phyloP scores from a whole-genome alignment of 1,140 invertebrate genomes.

The Apis cerana region DNA sequence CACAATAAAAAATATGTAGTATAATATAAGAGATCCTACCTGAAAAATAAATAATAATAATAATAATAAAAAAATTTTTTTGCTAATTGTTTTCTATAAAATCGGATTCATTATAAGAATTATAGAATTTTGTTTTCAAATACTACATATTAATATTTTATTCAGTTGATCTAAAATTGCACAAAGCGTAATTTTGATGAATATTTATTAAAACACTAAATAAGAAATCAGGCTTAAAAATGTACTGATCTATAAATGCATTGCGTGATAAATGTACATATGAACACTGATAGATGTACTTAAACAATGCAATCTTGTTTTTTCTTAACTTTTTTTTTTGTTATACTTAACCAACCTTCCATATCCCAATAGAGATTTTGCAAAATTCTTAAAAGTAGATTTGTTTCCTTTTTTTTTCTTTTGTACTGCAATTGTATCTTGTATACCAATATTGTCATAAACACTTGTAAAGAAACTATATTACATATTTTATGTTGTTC shows the following conservation, averaged over 20 bases:
- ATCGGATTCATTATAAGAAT: background rate
- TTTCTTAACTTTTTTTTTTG: background rate
- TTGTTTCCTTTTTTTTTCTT: constrained; percentile 54
- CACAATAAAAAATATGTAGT: constrained; percentile 59
- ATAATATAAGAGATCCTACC: constrained; percentile 34
- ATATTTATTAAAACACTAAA: constrained; percentile 48
- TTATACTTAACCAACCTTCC: constrained; percentile 9
- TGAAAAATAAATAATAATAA: constrained; percentile 40
- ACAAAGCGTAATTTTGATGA: constrained; percentile 26
- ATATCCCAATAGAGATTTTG: constrained; percentile 39
- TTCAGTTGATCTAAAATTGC: constrained; percentile 28
- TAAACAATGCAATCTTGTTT: constrained; percentile 40
- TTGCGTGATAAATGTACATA: constrained; percentile 65
- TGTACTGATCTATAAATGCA: constrained; percentile 60
- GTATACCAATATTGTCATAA: constrained; percentile 68
- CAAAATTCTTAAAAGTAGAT: constrained; percentile 62
- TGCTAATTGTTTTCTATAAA: constrained; percentile 28
- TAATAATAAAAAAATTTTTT: constrained; percentile 15
- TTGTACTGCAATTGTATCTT: constrained; percentile 63
- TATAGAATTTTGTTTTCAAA: background rate
- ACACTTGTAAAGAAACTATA: constrained; percentile 64
- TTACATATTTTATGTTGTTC: constrained; percentile 61
- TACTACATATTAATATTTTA: constrained; percentile 1
- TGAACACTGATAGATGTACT: constrained; percentile 55
- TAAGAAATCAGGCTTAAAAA: constrained; percentile 52